These are phyloP conservation scores for Denticeps clupeoides DNA, from an alignment of 2,797 vertebrate species.

Conservation along the genomic window DNA sequence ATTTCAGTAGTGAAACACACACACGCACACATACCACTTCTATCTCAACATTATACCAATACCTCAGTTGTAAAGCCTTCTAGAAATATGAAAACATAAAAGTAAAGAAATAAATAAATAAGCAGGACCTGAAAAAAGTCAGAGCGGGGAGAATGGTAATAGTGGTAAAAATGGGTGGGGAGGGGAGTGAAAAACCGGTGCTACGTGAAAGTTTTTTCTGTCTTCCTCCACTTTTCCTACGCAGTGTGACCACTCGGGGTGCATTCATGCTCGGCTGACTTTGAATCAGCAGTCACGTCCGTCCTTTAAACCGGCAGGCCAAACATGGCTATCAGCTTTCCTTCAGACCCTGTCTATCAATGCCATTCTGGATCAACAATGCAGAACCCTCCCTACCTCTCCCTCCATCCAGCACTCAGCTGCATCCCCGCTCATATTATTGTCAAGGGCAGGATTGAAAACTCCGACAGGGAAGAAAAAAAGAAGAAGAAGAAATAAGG, in stretches of 20 bases:
- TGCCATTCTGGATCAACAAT: conserved; percentile 74
- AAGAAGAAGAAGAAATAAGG: not conserved
- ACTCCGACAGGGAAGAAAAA: conserved; percentile 38
- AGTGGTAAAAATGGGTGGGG: conserved; percentile 33
- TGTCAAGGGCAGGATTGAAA: conserved; percentile 58
- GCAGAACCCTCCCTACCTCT: conserved; percentile 61
- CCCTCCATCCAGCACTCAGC: conserved; percentile 49
- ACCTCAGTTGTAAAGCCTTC: conserved; percentile 12
- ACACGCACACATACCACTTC: conserved; percentile 23
- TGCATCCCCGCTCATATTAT: conserved; percentile 40
- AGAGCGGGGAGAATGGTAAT: conserved; percentile 29
- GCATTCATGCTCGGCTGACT: conserved; percentile 64
- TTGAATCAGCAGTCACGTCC: conserved; percentile 59
- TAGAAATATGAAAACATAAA: conserved; percentile 15
- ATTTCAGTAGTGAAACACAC: no score
- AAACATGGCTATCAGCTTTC: conserved; percentile 73
- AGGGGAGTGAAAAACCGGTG: no score
- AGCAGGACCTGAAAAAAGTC: conserved; percentile 6
- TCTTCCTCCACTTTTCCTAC: conserved; percentile 11
- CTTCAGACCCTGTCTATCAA: conserved; percentile 72
- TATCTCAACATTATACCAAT: conserved; percentile 21
- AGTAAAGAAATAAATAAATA: conserved; percentile 15
- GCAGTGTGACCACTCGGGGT: conserved; percentile 47
- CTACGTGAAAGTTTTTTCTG: no score
- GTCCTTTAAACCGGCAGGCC: conserved; percentile 64